Conservation (phyloP, 1,140 invertebrate species). For the Caligus rogercresseyi region DNA sequence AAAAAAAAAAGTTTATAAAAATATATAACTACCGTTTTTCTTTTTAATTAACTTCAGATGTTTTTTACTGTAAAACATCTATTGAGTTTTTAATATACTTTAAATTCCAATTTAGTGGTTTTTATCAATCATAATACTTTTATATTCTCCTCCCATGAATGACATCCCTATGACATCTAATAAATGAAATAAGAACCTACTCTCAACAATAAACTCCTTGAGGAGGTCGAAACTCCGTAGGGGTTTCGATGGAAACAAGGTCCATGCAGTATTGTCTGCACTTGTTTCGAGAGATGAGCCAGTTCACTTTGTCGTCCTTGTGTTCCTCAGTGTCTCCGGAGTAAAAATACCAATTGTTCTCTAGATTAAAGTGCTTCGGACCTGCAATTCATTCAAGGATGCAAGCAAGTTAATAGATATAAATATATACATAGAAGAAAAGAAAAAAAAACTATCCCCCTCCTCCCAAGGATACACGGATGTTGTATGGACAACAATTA, state of each 20-base stretch:
- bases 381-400: constrained; percentile 38
- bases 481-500: not conserved
- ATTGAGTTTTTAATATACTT: too few relatives aligned
- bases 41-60: too few relatives aligned
- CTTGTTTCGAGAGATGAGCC: constrained; percentile 70
- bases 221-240: constrained; percentile 75
- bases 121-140: too few relatives aligned
- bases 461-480: not conserved
- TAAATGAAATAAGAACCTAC: not conserved
- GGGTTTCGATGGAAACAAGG: constrained; percentile 62
- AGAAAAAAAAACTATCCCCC: not conserved
- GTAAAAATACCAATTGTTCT: constrained; percentile 72
- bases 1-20: too few relatives aligned
- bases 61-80: too few relatives aligned
- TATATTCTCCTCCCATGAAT: constrained; percentile 26
- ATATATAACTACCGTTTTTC: too few relatives aligned
- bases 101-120: too few relatives aligned
- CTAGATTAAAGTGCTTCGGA: constrained; percentile 69
- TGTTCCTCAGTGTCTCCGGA: constrained; percentile 41
- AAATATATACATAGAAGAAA: not conserved
- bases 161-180: not conserved
- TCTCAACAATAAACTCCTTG: constrained; percentile 46
- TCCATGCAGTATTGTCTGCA: constrained; percentile 85
- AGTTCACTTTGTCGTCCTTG: constrained; percentile 40
- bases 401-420: not conserved